These are phyloP conservation scores for Alectoris magna DNA, from an alignment of 2,797 vertebrate genomes.

Conservation along the genomic window DNA sequence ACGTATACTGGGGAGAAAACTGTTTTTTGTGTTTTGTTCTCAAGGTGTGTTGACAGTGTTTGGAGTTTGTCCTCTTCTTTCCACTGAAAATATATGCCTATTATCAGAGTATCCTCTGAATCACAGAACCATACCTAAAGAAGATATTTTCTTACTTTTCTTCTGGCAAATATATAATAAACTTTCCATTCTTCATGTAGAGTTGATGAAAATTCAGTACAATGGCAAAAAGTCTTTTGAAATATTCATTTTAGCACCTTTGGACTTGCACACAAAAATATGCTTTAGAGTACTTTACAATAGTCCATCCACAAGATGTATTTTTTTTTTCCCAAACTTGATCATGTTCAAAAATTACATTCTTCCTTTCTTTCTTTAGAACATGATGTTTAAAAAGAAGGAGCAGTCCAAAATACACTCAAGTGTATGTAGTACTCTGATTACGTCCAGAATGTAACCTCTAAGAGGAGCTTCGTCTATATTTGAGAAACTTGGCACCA, in stretches of 20 bases:
- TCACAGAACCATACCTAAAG: not conserved
- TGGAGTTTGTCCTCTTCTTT: not conserved
- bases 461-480: not conserved
- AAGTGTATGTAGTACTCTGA: not conserved
- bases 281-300: not conserved
- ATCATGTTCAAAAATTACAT: not conserved
- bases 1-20: not conserved
- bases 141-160: not conserved
- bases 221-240: constrained; percentile 19
- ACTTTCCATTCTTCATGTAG: not conserved
- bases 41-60: not conserved
- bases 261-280: not conserved
- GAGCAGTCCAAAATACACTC: not conserved
- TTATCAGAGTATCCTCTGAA: not conserved
- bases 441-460: not conserved
- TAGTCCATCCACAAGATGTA: not conserved
- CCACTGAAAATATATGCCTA: no score
- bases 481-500: not conserved
- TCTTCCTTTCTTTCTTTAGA: not conserved
- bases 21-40: not conserved
- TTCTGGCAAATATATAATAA: constrained; percentile 34
- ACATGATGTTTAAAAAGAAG: not conserved
- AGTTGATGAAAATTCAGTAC: constrained; percentile 11
- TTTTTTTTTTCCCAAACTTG: not conserved
- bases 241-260: constrained; percentile 1